Evolutionary conservation across 2,113 vertebrate species (phyloP).

Genomic region (Empidonax alnorum): DNA sequence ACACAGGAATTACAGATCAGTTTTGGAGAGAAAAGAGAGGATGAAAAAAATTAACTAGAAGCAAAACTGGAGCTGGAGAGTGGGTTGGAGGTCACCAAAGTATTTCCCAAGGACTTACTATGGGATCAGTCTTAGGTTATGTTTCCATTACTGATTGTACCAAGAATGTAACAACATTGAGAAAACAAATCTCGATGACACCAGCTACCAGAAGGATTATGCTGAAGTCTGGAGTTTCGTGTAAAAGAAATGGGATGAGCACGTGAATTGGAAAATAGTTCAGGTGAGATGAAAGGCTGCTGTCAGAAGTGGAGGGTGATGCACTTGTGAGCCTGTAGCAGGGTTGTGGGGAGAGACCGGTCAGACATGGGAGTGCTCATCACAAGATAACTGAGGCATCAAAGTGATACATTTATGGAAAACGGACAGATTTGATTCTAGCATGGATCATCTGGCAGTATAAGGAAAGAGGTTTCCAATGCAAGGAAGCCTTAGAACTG

Average conservation of each 20-base stretch:
- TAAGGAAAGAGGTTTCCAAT: background rate
- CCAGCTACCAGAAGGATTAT: background rate
- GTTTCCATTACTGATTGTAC: background rate
- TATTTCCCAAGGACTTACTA: background rate
- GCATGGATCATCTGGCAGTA: background rate
- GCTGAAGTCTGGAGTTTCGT: background rate
- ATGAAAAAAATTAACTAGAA: background rate
- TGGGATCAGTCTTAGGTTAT: background rate
- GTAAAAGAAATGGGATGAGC: background rate
- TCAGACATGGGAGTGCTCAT: background rate
- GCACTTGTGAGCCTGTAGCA: background rate
- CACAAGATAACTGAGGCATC: background rate
- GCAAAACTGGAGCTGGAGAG: background rate
- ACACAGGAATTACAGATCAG: background rate
- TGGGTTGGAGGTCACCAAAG: background rate
- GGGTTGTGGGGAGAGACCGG: background rate
- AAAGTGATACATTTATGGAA: background rate
- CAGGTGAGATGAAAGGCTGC: background rate
- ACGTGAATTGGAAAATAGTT: background rate
- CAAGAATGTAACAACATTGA: background rate
- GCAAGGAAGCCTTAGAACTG: background rate
- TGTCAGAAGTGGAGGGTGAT: background rate
- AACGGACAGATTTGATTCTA: background rate
- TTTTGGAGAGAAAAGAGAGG: background rate
- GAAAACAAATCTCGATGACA: background rate